phyloP scores from a whole-genome alignment of 2,888 invertebrate genomes.

The Marronus borbonicus region DNA sequence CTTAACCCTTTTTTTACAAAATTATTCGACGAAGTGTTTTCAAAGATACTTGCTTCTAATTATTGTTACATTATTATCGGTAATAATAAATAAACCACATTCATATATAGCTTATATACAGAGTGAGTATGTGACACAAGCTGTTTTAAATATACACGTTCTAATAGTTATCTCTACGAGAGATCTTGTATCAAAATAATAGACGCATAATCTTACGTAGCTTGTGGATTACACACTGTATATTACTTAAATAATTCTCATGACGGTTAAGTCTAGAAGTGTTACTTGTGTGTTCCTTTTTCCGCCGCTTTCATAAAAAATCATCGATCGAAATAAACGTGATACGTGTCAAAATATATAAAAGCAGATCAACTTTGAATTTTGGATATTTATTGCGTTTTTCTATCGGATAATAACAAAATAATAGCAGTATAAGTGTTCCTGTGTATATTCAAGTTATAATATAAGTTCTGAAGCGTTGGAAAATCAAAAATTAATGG shows the following conservation, averaged over 20 bases:
- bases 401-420: not conserved
- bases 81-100: slow-evolving; percentile 45
- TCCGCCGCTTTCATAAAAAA: slow-evolving; percentile 11
- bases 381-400: slow-evolving; percentile 6
- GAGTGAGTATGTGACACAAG: slow-evolving; percentile 50
- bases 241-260: slow-evolving; percentile 20
- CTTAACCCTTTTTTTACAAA: slow-evolving; percentile 41
- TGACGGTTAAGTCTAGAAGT: slow-evolving; percentile 28
- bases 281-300: slow-evolving; percentile 23
- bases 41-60: slow-evolving; percentile 27
- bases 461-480: slow-evolving; percentile 12
- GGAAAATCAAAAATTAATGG: slow-evolving; percentile 9
- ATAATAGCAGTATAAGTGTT: not conserved
- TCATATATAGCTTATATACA: slow-evolving; percentile 50
- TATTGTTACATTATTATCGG: slow-evolving; percentile 32
- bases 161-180: slow-evolving; percentile 48
- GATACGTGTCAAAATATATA: slow-evolving; percentile 12
- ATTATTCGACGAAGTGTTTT: slow-evolving; percentile 43
- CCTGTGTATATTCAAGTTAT: slow-evolving; percentile 23
- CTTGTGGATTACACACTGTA: slow-evolving; percentile 45
- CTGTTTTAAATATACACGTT: slow-evolving; percentile 60
- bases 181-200: slow-evolving; percentile 48
- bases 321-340: not conserved
- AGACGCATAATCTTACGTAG: slow-evolving; percentile 37
- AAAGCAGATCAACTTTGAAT: slow-evolving; percentile 7